Evolutionary conservation across 2,888 invertebrate species (phyloP).

Genomic region (Podabrus alpinus): DNA sequence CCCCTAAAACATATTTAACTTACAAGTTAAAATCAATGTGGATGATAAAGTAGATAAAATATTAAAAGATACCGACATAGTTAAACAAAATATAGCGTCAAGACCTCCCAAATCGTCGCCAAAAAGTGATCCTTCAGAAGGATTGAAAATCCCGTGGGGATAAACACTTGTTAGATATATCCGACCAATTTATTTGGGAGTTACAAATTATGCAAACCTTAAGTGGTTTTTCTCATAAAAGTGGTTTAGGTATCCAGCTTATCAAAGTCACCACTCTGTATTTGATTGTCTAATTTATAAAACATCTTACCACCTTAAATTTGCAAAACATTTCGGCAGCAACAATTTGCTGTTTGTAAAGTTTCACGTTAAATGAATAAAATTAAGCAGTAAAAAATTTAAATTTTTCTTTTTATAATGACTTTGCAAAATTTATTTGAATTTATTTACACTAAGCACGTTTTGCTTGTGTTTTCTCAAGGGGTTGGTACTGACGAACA

Average conservation of each 20-base stretch:
- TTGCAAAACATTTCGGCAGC: background rate
- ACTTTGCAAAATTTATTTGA: conserved; percentile 7
- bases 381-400: background rate
- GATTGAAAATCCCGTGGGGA: too few relatives aligned
- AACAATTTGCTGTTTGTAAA: background rate
- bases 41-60: background rate
- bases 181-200: background rate
- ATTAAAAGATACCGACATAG: background rate
- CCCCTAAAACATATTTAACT: background rate
- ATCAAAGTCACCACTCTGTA: too few relatives aligned
- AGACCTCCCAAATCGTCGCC: background rate
- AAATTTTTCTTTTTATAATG: background rate
- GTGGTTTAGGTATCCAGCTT: too few relatives aligned
- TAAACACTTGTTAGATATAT: background rate
- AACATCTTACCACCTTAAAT: background rate
- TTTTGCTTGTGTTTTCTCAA: conserved; percentile 22
- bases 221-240: background rate
- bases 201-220: background rate
- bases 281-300: background rate
- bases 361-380: background rate
- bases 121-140: too few relatives aligned
- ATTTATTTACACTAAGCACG: conserved; percentile 30
- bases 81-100: background rate
- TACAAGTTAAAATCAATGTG: background rate
- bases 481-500: conserved; percentile 30